Evolutionary conservation across 2,797 vertebrate species (phyloP), one percentile per base, ranked within the genome.

Genomic region (Mallotus villosus): DNA sequence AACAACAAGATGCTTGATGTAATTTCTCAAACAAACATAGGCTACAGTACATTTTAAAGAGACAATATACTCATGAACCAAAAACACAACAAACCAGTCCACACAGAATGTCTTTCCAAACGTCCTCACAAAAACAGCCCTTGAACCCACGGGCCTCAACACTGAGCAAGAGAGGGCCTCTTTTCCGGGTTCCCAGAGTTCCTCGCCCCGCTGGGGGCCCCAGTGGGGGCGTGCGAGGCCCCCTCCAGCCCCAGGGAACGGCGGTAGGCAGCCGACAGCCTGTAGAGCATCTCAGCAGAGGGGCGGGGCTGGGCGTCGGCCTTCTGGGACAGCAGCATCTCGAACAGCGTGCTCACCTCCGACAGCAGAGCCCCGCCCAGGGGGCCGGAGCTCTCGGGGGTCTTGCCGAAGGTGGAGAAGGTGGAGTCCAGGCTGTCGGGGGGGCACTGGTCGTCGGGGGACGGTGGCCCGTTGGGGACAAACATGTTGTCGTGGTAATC

Each of bases 401-500:
- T 88, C 85, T 98, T 96, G 87, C 97, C 97, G 0, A 99, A 99
- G 0, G 97, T 98, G 83, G 95, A 95, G 88, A 99, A 99, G 78
- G 92, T 87, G 0, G 93, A 93, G 75, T 92, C 92, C 67, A 82
- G 82, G 21, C 67, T 71, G 0, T 71, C 76, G 4, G 59, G 59
- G 8, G 72, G 64, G 8, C 90, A 91, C 22, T 88, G 87, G 0
- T 85, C 90, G 9, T 85, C 79, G 0, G 88, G 74, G 17, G 88
- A 89, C 0, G 84, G 82, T 0, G 76, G 87, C 0, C 87, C 78
- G 0, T 87, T 89, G 0, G 95, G 95, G 63, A 92, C 93, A 79
- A 94, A 96, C 53, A 99, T 62, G 0, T 99, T 98, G 82, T 97
- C 95, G 22, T 95, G 96, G 90, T 98, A 99, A 79, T 94, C 95